Conservation (phyloP, 1,140 invertebrate genomes). For the Diorhabda elongata region DNA sequence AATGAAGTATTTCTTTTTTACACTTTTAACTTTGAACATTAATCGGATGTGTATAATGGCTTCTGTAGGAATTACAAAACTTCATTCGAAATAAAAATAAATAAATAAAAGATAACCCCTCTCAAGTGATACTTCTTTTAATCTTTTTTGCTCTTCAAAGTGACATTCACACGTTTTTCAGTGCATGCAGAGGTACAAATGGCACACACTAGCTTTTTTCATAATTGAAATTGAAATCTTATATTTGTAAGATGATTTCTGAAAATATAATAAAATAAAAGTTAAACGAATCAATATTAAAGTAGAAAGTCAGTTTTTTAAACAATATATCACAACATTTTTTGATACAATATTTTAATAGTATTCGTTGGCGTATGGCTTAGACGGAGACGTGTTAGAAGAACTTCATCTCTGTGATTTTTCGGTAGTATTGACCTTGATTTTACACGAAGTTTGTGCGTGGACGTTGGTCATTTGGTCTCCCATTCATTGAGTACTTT, state of each 20-base stretch:
- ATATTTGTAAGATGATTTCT: not conserved
- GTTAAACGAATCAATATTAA: no score
- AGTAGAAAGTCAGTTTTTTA: no score
- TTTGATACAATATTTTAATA: no score
- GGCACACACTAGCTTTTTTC: not conserved
- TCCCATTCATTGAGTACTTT: no score
- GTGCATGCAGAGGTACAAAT: not conserved
- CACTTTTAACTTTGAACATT: not conserved
- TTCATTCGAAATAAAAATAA: slow-evolving; percentile 1
- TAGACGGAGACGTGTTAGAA: no score
- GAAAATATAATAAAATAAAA: not conserved
- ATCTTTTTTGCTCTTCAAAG: not conserved
- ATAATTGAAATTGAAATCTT: not conserved
- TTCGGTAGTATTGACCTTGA: no score
- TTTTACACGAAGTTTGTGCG: no score
- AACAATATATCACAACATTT: no score
- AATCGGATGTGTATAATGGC: not conserved
- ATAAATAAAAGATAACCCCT: no score
- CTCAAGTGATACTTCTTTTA: not conserved
- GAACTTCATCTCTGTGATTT: no score
- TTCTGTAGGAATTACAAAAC: not conserved
- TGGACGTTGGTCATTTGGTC: no score
- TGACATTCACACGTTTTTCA: not conserved
- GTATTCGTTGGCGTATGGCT: no score
- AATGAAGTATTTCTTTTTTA: not conserved